Evolutionary conservation across 2,113 vertebrate genomes (phyloP), one percentile per base, ranked within the genome.

Genomic region (Mormoops blainvillei): DNA sequence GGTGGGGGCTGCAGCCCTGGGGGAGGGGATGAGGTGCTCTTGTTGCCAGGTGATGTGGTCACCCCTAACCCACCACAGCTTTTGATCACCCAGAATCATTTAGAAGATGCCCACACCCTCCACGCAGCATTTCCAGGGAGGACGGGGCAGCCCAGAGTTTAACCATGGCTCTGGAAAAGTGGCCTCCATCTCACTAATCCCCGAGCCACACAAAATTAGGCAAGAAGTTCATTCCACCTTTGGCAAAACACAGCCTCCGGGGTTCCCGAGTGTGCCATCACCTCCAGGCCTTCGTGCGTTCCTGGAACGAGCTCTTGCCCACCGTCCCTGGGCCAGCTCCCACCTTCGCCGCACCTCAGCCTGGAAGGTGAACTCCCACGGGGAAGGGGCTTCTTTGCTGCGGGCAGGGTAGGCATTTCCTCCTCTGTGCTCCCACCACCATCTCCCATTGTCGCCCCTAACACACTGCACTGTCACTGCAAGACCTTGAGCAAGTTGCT

Each of bases 381-480:
- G 31, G 10, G 8, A 24, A 82, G 67, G 48, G 4, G 16, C 13
- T 70, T 16, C 31, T 38, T 76, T 58, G 61, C 13, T 13, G 65
- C 16, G 31, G 68, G 58, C 65, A 77, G 26, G 38, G 58, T 10
- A 20, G 31, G 50, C 10, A 3, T 2, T 5, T 2, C 4, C 74
- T 68, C 24, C 41, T 74, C 58, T 26, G 9, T 5, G 28, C 8
- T 52, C 33, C 76, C n/a, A 2, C 36, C 28, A 22, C 24, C 38
- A 2, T n/a, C 58, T 10, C 19, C 36, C 73, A 6, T 18, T 2
- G 0, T 58, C 24, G 8, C n/a, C 58, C 76, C 45, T 16, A 26
- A 26, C 18, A 14, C 7, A 1, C 28, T 8, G 18, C 14, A 12
- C 13, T 65, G 80, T 87, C 11, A 3, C 4, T 13, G 52, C 0